A percentile compares a stretch with the other conserved stretches of the same genome.
Evolutionary conservation across 1,140 invertebrate genomes (phyloP).

Genomic region (Zaprionus vittiger): DNA sequence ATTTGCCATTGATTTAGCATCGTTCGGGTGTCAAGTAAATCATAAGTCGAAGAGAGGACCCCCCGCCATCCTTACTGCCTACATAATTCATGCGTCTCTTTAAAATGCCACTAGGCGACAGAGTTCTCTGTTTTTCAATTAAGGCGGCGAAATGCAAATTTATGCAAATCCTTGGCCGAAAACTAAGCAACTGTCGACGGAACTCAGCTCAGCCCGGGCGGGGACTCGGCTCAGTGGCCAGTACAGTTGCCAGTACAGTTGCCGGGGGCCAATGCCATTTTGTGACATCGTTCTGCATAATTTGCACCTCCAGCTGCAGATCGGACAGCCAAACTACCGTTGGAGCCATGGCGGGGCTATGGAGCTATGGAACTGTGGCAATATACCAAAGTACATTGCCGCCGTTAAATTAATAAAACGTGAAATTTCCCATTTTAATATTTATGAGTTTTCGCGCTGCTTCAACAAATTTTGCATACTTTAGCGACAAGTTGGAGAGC

Average conservation of each 20-base stretch:
- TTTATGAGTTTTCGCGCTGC: conserved; percentile 62
- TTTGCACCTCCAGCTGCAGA: conserved; percentile 64
- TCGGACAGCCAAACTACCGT: conserved; percentile 65
- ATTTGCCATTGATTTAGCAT: conserved; percentile 78
- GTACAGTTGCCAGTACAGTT: conserved; percentile 25
- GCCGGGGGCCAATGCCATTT: conserved; percentile 56
- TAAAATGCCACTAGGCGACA: conserved; percentile 70
- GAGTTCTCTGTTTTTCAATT: conserved; percentile 71
- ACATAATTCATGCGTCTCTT: conserved; percentile 74
- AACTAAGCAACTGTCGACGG: conserved; percentile 58
- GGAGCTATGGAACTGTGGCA: not conserved
- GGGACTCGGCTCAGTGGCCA: not conserved
- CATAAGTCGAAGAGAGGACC: conserved; percentile 48
- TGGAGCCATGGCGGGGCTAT: conserved; percentile 26
- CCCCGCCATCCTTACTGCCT: conserved; percentile 19
- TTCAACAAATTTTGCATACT: conserved; percentile 45
- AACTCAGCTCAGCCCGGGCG: conserved; percentile 11
- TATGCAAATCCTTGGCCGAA: conserved; percentile 78
- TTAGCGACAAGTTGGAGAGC: conserved; percentile 23
- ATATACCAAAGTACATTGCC: conserved; percentile 39
- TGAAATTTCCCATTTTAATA: conserved; percentile 77
- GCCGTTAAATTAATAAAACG: conserved; percentile 80
- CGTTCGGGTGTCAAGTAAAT: conserved; percentile 71
- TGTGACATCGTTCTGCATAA: conserved; percentile 76
- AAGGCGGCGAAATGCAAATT: conserved; percentile 71